Evolutionary conservation across 2,797 vertebrate genomes (phyloP).

Genomic region (Myotis myotis): DNA sequence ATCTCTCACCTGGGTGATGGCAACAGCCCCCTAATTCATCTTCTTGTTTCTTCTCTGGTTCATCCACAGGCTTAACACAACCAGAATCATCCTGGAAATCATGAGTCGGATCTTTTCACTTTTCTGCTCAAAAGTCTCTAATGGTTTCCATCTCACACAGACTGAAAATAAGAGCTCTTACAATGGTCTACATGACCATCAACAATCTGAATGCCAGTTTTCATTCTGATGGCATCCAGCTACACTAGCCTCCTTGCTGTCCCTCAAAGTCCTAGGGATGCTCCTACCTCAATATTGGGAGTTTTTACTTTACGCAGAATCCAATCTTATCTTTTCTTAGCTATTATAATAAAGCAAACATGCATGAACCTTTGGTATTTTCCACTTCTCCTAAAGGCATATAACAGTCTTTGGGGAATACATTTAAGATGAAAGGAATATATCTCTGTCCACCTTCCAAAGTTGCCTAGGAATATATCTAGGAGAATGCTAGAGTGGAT

Average conservation of each 20-base stretch:
- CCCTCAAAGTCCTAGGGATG: neutral
- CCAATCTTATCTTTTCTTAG: slow-evolving; percentile 35
- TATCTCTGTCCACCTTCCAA: slow-evolving; percentile 41
- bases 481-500: slow-evolving; percentile 18
- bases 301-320: slow-evolving; percentile 26
- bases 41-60: neutral
- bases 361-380: slow-evolving; percentile 10
- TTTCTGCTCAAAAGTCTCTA: neutral
- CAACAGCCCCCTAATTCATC: neutral
- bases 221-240: neutral
- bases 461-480: neutral
- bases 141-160: neutral
- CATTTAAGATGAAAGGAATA: slow-evolving; percentile 8
- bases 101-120: neutral
- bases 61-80: neutral
- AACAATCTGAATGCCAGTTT: neutral
- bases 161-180: neutral
- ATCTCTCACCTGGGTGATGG: neutral
- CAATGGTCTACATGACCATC: neutral
- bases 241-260: neutral
- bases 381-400: neutral
- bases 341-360: slow-evolving; percentile 55
- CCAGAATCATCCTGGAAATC: neutral
- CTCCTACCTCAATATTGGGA: neutral
- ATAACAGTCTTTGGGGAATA: slow-evolving; percentile 32